Conservation (phyloP, 2,888 invertebrate genomes). For the Stenodema calcarata region DNA sequence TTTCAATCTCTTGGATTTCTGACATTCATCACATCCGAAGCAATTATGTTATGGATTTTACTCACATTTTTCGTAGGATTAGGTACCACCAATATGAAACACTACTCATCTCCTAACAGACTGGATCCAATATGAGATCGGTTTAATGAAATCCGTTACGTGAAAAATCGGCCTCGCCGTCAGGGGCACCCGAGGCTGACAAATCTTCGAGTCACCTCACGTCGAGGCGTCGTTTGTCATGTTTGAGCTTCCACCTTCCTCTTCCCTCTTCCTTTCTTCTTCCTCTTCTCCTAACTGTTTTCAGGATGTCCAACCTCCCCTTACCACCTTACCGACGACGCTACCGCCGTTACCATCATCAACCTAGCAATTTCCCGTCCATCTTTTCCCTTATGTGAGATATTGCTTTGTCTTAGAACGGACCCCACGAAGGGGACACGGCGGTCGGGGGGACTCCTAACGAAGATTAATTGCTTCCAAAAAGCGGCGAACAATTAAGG, state of each 20-base stretch:
- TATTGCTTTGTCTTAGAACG: background rate
- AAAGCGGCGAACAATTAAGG: background rate
- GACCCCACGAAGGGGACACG: background rate
- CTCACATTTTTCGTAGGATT: too few species aligned
- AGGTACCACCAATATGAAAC: too few species aligned
- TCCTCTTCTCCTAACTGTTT: background rate
- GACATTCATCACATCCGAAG: too few species aligned
- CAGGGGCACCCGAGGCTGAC: background rate
- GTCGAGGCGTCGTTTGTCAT: background rate
- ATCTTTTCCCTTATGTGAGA: background rate
- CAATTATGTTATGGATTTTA: too few species aligned
- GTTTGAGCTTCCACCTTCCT: background rate
- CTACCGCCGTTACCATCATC: background rate
- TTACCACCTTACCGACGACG: background rate
- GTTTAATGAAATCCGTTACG: background rate
- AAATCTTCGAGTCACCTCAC: background rate
- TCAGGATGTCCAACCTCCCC: background rate
- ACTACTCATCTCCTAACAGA: too few species aligned
- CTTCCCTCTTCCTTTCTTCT: background rate
- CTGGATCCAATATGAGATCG: too few species aligned
- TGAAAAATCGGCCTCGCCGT: background rate
- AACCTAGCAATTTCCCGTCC: background rate
- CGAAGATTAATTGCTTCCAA: background rate
- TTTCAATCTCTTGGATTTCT: too few species aligned
- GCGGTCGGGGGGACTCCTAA: background rate